These are phyloP conservation scores for Lysandra bellargus DNA, from an alignment of 2,888 invertebrate genomes.

Conservation along the genomic window DNA sequence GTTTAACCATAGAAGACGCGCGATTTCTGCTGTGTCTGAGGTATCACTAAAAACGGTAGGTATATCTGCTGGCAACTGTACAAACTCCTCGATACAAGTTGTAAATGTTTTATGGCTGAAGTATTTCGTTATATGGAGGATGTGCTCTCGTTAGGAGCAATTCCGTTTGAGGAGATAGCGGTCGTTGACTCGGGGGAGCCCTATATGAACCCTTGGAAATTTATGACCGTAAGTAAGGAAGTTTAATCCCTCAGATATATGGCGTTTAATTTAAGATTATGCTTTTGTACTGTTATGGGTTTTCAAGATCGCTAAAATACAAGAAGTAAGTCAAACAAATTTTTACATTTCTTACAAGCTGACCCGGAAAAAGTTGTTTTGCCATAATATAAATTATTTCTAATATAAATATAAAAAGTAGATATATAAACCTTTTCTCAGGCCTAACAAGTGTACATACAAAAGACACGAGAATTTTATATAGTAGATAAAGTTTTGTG, in stretches of 20 bases:
- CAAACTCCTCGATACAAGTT: neutral
- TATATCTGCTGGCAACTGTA: neutral
- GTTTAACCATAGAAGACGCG: no score
- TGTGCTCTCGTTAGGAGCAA: neutral
- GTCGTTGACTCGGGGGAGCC: neutral
- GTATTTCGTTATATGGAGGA: conserved; percentile 3
- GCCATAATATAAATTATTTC: no score
- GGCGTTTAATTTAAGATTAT: neutral
- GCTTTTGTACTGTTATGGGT: neutral
- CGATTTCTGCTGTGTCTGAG: no score
- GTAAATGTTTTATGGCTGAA: neutral
- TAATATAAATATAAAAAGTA: no score
- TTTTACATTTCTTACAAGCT: no score
- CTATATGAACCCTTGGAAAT: neutral
- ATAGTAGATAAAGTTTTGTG: no score
- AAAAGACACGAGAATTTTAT: no score
- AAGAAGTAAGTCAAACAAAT: no score
- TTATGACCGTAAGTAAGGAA: neutral
- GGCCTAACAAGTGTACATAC: no score
- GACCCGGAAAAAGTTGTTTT: no score
- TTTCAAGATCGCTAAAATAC: neutral
- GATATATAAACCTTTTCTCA: no score
- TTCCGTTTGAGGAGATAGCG: neutral
- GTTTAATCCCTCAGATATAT: neutral
- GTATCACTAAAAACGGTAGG: neutral